Evolutionary conservation across 2,797 vertebrate species (phyloP).

Genomic region (Ctenopoma kingsleyae): DNA sequence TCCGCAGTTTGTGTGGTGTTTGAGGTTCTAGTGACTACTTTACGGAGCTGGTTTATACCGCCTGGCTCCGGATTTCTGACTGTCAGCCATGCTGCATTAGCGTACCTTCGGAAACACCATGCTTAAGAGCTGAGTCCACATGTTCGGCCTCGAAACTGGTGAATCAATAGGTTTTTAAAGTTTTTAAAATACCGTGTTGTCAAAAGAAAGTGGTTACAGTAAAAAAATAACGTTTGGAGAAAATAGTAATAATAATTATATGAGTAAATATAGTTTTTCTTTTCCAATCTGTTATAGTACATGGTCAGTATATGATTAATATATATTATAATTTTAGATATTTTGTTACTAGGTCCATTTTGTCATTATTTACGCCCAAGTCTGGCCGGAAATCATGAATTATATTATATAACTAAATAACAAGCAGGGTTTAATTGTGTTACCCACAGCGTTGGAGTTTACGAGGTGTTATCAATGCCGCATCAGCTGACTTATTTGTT

Average conservation of each 20-base stretch:
- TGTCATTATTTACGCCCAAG: not conserved
- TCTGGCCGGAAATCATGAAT: not conserved
- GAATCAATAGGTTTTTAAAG: rapidly evolving
- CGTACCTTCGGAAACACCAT: rapidly evolving
- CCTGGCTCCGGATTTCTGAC: constrained; percentile 48
- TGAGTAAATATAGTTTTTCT: rapidly evolving
- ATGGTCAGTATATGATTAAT: not conserved
- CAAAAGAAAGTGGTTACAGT: not conserved
- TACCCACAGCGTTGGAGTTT: rapidly evolving
- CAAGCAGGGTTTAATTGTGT: too few relatives aligned
- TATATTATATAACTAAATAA: not conserved
- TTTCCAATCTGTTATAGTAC: not conserved
- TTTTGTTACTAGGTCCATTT: not conserved
- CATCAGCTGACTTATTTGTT: not conserved
- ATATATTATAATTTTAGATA: not conserved
- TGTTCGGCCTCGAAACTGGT: not conserved
- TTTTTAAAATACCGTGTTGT: rapidly evolving
- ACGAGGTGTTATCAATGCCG: not conserved
- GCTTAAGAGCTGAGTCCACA: rapidly evolving
- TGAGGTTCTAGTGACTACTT: not conserved
- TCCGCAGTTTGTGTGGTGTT: rapidly evolving
- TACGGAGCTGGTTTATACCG: constrained; percentile 66
- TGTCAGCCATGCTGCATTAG: constrained; percentile 19
- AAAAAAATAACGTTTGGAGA: not conserved
- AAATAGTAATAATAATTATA: too few relatives aligned